Percentiles rank a stretch among this genome's conserved stretches.
phyloP scores from a whole-genome alignment of 1,140 invertebrate species.

The Cherax quadricarinatus region DNA sequence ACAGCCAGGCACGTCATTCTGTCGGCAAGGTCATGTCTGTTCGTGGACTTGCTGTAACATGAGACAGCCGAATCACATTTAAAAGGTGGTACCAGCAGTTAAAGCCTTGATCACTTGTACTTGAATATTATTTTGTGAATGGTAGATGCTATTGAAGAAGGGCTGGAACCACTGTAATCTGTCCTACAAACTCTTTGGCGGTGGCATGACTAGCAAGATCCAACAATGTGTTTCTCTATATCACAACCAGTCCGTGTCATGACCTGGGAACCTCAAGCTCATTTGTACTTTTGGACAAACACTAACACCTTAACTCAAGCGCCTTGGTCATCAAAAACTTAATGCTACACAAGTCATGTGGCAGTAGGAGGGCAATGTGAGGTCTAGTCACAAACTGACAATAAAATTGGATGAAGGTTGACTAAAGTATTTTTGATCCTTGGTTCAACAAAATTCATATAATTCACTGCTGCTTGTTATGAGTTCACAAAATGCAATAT shows the following conservation, averaged over 20 bases:
- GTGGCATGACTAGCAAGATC: slow-evolving; percentile 70
- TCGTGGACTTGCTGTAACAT: slow-evolving; percentile 53
- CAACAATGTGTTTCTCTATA: slow-evolving; percentile 70
- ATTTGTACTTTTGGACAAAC: slow-evolving; percentile 67
- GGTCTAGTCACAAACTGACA: slow-evolving; percentile 39
- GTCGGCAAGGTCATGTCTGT: slow-evolving; percentile 43
- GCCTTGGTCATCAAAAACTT: slow-evolving; percentile 64
- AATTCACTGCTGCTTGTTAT: slow-evolving; percentile 13
- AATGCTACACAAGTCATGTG: slow-evolving; percentile 61
- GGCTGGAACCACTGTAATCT: slow-evolving; percentile 59
- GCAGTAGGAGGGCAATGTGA: slow-evolving; percentile 62
- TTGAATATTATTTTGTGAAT: slow-evolving; percentile 55
- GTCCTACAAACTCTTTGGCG: slow-evolving; percentile 69
- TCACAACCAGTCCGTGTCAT: slow-evolving; percentile 70
- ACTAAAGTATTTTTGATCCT: slow-evolving; percentile 55
- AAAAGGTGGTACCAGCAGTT: slow-evolving; percentile 57
- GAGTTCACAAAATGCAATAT: slow-evolving; percentile 1
- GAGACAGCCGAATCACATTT: slow-evolving; percentile 43
- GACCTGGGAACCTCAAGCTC: slow-evolving; percentile 67
- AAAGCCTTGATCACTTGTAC: slow-evolving; percentile 67
- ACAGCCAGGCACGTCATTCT: slow-evolving; percentile 59
- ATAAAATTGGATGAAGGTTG: slow-evolving; percentile 54
- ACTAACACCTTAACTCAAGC: slow-evolving; percentile 60
- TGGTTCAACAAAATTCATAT: slow-evolving; percentile 49
- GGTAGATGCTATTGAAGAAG: slow-evolving; percentile 60